Conservation (phyloP, 2,797 vertebrate genomes). For the Paratrypauchen microcephalus region DNA sequence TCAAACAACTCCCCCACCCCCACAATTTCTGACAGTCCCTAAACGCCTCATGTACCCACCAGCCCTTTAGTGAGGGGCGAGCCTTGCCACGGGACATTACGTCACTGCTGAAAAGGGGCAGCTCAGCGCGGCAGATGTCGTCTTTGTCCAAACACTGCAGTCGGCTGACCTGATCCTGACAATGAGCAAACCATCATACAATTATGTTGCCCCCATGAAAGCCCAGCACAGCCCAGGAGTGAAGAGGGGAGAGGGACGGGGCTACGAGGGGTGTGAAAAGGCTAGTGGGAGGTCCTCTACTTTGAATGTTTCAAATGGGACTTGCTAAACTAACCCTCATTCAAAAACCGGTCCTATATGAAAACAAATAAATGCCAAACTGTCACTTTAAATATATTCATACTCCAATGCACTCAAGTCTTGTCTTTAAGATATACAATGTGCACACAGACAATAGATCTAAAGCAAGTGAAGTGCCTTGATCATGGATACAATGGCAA, state of each 20-base stretch:
- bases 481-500: background rate
- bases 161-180: constrained; percentile 66
- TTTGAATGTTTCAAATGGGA: constrained; percentile 12
- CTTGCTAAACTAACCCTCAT: constrained; percentile 2
- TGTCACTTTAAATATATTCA: too few relatives aligned
- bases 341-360: constrained; percentile 23
- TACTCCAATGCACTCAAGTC: too few relatives aligned
- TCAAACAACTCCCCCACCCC: constrained; percentile 20
- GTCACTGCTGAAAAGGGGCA: constrained; percentile 67
- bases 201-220: constrained; percentile 56
- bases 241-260: constrained; percentile 1
- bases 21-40: constrained; percentile 25
- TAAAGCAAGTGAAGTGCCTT: background rate
- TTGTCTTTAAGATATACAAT: background rate
- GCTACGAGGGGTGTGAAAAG: constrained; percentile 20
- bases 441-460: background rate
- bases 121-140: constrained; percentile 72
- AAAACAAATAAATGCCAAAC: constrained; percentile 16
- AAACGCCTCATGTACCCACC: constrained; percentile 3
- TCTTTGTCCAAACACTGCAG: constrained; percentile 70
- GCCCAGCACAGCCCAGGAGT: constrained; percentile 2
- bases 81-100: constrained; percentile 58
- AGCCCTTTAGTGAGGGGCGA: constrained; percentile 22
- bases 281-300: constrained; percentile 42
- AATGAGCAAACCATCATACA: constrained; percentile 71